A percentile compares a stretch with the other conserved stretches of the same genome.
These are phyloP conservation scores for Lithophane ornitopus DNA, from an alignment of 2,888 invertebrate genomes.

Conservation along the genomic window DNA sequence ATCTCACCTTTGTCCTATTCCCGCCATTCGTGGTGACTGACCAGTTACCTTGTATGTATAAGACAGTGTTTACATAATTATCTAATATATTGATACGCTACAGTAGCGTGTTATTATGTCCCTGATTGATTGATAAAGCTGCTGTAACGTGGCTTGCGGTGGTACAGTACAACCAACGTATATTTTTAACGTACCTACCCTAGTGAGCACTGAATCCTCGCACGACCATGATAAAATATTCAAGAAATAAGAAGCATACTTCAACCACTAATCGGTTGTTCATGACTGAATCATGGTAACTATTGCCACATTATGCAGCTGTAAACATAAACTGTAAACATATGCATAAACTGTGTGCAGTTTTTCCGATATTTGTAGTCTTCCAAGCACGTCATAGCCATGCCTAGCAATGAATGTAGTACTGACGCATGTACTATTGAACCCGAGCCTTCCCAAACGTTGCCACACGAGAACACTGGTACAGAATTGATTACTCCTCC, in stretches of 20 bases:
- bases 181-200: background rate
- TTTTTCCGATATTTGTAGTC: background rate
- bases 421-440: constrained; percentile 30
- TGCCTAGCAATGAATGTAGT: constrained; percentile 30
- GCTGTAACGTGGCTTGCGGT: background rate
- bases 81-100: background rate
- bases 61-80: background rate
- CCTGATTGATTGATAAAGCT: background rate
- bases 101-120: background rate
- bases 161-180: background rate
- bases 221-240: background rate
- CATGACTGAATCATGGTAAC: too few species aligned
- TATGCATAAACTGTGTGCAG: background rate
- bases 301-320: too few species aligned
- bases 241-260: background rate
- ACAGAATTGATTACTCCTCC: constrained; percentile 47
- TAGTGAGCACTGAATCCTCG: background rate
- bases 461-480: constrained; percentile 21
- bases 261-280: too few species aligned
- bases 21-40: too few species aligned
- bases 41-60: background rate
- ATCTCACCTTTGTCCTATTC: too few species aligned
- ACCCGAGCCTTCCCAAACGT: background rate
- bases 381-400: constrained; percentile 5
- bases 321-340: too few species aligned